Conservation (phyloP, 37 sponge, comb jelly and placozoan genomes). For the Eunapius fragilis region DNA sequence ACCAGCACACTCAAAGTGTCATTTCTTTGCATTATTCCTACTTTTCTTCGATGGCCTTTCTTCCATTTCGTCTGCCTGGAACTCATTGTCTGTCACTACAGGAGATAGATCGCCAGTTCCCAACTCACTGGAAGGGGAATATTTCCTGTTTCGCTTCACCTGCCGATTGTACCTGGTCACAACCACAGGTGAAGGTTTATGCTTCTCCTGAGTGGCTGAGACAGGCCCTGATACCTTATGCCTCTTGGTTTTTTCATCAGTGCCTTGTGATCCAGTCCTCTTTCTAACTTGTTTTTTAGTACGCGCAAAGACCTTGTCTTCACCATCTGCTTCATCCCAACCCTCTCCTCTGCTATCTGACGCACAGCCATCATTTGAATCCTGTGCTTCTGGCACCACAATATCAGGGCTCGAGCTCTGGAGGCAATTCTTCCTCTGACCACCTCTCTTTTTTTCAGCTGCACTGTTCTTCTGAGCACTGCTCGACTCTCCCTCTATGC, state of each 20-base stretch:
- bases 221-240: not conserved
- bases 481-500: not conserved
- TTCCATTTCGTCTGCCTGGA: not conserved
- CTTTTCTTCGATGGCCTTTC: not conserved
- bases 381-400: not conserved
- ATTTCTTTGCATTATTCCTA: not conserved
- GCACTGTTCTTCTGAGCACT: not conserved
- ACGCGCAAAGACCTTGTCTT: not conserved
- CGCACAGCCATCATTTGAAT: not conserved
- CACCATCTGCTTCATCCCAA: not conserved
- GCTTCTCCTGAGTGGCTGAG: not conserved
- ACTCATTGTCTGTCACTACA: not conserved
- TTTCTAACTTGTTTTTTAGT: not conserved
- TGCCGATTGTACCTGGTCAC: conserved; percentile 42
- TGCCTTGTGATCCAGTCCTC: not conserved
- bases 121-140: not conserved
- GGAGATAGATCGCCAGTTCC: not conserved
- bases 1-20: not conserved
- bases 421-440: not conserved
- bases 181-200: not conserved
- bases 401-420: not conserved
- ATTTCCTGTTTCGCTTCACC: conserved; percentile 53
- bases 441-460: not conserved
- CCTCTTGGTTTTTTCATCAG: not conserved
- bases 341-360: not conserved